A percentile compares a stretch with the other conserved stretches of the same genome.
phyloP scores from a whole-genome alignment of 2,797 vertebrate species.

The Oryzias sinensis region DNA sequence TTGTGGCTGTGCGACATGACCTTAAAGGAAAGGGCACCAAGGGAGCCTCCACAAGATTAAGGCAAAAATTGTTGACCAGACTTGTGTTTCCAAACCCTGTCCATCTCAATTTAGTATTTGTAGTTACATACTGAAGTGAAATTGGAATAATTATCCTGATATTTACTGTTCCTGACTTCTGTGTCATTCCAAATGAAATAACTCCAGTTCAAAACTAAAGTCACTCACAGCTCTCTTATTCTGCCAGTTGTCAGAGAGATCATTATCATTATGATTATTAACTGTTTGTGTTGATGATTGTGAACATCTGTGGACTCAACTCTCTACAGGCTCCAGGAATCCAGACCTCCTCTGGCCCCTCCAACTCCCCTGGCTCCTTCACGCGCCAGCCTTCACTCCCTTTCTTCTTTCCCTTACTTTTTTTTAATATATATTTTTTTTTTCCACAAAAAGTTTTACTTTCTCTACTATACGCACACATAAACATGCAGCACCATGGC shows the following conservation, averaged over 20 bases:
- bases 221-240: conserved; percentile 42
- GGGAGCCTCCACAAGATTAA: neutral
- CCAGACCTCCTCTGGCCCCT: conserved; percentile 40
- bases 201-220: conserved; percentile 37
- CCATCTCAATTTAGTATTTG: conserved; percentile 19
- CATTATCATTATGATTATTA: conserved; percentile 52
- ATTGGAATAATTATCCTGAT: conserved; percentile 30
- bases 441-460: conserved; percentile 16
- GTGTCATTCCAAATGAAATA: conserved; percentile 54
- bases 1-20: too few relatives aligned
- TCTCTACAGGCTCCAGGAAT: conserved; percentile 48
- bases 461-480: conserved; percentile 6
- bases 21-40: too few relatives aligned
- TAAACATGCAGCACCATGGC: conserved; percentile 42
- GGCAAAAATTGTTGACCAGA: neutral
- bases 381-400: conserved; percentile 23
- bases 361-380: conserved; percentile 27
- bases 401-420: conserved; percentile 25
- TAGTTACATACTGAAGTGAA: conserved; percentile 34
- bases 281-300: conserved; percentile 51
- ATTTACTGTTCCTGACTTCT: conserved; percentile 25
- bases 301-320: conserved; percentile 70
- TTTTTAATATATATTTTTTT: conserved; percentile 49
- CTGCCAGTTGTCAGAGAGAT: conserved; percentile 40
- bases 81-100: neutral